Evolutionary conservation across 1,140 invertebrate genomes (phyloP), one percentile per base, ranked within the genome.

Genomic region (Procambarus clarkii): DNA sequence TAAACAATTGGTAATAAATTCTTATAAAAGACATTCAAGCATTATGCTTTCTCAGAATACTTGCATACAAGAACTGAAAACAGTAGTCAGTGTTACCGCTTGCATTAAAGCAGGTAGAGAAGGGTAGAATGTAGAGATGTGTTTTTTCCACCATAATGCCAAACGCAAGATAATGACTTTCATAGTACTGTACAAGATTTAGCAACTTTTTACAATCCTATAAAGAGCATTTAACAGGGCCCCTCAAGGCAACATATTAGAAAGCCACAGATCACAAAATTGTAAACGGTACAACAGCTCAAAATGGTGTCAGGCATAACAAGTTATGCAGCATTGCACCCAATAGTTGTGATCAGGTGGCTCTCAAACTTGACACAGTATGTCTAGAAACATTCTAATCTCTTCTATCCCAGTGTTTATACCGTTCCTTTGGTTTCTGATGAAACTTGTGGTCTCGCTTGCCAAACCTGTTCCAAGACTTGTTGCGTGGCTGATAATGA

Each of bases 401-500:
- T 48, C 69, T 69, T 11, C 83, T 64, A 48, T 85, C 83, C 83
- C 83, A 85, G n/a, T 71, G 83, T 46, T 71, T 85, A 74, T 85
- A 85, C 83, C 58, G 74, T 69, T 85, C 83, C 64, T 85, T 85
- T 64, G 74, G 83, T 71, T 85, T 85, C 83, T 85, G 74, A 64
- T 85, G 83, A 48, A 85, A 85, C n/a, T 85, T 85, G 21, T 71
- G 83, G 46, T 85, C 83, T 74, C 83, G 13, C 13, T 74, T 85
- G 21, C 69, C 60, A 48, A 85, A 85, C 46, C 58, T 85, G n/a
- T 85, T 85, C 83, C 83, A 85, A 15, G 60, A 24, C 24, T 85
- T 85, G 58, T 48, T 85, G 45, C 83, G 83, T 46, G 74, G 83
- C 21, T 74, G 83, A 21, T 85, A 74, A 48, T 74, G 64, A 45